A percentile compares a stretch with the other conserved stretches of the same genome.
Evolutionary conservation across 2,113 vertebrate genomes (phyloP).

Genomic region (Microtus montanus): DNA sequence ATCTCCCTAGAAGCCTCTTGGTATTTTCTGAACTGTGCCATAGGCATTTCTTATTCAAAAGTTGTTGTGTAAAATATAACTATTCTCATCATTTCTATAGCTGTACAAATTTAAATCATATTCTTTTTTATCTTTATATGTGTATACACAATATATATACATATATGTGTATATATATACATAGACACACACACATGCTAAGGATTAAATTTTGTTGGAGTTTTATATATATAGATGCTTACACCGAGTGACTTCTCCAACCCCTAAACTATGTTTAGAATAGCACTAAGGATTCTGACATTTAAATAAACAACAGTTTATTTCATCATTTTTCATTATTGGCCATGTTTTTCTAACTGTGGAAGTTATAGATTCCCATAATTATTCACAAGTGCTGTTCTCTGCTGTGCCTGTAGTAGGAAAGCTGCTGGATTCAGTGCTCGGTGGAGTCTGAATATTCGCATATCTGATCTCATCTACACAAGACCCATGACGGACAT

Average conservation of each 20-base stretch:
- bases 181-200: not conserved
- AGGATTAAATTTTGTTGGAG: not conserved
- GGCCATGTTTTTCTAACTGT: not conserved
- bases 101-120: not conserved
- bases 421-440: not conserved
- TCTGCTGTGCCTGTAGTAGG: not conserved
- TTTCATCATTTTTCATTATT: not conserved
- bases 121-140: not conserved
- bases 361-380: not conserved
- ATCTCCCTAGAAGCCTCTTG: not conserved
- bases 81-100: conserved; percentile 4
- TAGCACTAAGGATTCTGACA: not conserved
- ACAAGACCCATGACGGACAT: not conserved
- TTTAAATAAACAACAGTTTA: not conserved
- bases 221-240: too few species aligned
- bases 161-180: too few species aligned
- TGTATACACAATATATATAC: not conserved
- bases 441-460: not conserved
- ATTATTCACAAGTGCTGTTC: not conserved
- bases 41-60: not conserved
- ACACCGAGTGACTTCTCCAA: not conserved
- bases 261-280: not conserved
- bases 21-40: not conserved
- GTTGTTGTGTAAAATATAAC: not conserved
- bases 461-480: not conserved